Base-by-base conservation (phyloP, 1,140 invertebrate genomes). In the Orchesella cincta region DNA sequence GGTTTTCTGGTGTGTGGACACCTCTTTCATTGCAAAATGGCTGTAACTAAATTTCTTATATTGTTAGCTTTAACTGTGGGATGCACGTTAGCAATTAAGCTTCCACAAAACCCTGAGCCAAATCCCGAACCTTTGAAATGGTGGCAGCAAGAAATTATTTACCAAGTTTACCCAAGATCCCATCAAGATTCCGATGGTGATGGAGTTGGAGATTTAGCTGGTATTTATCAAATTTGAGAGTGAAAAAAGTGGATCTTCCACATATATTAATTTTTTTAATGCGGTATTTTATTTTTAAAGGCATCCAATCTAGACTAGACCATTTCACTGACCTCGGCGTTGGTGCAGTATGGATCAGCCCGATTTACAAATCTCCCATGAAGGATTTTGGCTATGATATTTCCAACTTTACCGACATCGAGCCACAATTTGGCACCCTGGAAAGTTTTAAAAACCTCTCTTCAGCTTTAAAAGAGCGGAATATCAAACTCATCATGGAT, bases 101-200 rank as follows among this genome's bases (percentile, higher is more conserved):
- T 46, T 8, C 39, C 39, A 8, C 39, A 8, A 12, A 46, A 46
- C 20, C 8, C 39, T 12, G 39, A 62, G 16, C 12, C 54, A 14
- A 33, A 67, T 33, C 62, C 62, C 12, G 28, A 29, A 67, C 62
- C 62, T 14, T 28, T 73, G 8, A 31, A 89, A 82, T 95, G 93
- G 93, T 94, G 91, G 90, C 87, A 92, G 78, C 88, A 88, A 35
- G 89, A 88, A 0, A 84, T 90, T 2, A 86, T 94, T 34, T 95
- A 95, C 84, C 92, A 94, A 84, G 89, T 94, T 62, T 93, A 94
- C 83, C 91, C 92, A 0, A 86, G 91, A 73, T 93, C 92, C 1
- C 95, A 93, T 83, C 90, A 90, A 81, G 93, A 95, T 83, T 89
- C 88, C 70, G 87, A 93, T 83, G 91, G 89, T 0, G 91, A 94